Evolutionary conservation across 2,113 vertebrate species (phyloP).

Genomic region (Corythornis madagascariensis): DNA sequence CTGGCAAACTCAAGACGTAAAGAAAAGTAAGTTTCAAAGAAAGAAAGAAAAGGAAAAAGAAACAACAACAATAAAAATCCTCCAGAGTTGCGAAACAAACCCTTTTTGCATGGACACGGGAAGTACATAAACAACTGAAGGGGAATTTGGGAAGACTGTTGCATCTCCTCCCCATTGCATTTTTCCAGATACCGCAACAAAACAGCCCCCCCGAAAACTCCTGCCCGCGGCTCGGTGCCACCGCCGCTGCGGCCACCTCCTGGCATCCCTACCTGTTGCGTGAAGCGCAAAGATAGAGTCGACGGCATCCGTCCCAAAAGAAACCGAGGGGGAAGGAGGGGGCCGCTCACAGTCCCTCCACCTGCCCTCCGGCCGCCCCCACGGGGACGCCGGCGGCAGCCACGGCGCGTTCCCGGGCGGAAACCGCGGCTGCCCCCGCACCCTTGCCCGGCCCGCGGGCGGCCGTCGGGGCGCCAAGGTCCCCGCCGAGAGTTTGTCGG

Average conservation of each 20-base stretch:
- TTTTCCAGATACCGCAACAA: not conserved
- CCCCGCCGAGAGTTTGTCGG: not conserved
- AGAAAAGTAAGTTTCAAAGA: not conserved
- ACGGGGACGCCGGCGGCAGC: not conserved
- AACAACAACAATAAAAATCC: not conserved
- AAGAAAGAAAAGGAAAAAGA: not conserved
- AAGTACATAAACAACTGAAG: conserved; percentile 15
- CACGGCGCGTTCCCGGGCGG: not conserved
- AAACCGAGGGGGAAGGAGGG: not conserved
- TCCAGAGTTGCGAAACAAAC: conserved; percentile 45
- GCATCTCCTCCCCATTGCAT: not conserved
- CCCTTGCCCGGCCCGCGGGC: not conserved
- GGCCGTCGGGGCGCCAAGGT: not conserved
- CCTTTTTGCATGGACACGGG: not conserved
- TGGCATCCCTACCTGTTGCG: conserved; percentile 75
- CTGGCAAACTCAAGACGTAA: not conserved
- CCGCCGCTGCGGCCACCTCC: not conserved
- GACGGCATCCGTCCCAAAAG: conserved; percentile 23
- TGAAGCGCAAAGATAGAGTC: not conserved
- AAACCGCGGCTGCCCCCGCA: not conserved
- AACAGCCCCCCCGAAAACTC: not conserved
- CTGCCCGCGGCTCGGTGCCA: not conserved
- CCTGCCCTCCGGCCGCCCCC: not conserved
- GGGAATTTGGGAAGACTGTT: not conserved
- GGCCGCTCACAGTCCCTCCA: not conserved